Evolutionary conservation across 1,140 invertebrate genomes (phyloP), one percentile per base, ranked within the genome.

Genomic region (Anastrepha ludens): DNA sequence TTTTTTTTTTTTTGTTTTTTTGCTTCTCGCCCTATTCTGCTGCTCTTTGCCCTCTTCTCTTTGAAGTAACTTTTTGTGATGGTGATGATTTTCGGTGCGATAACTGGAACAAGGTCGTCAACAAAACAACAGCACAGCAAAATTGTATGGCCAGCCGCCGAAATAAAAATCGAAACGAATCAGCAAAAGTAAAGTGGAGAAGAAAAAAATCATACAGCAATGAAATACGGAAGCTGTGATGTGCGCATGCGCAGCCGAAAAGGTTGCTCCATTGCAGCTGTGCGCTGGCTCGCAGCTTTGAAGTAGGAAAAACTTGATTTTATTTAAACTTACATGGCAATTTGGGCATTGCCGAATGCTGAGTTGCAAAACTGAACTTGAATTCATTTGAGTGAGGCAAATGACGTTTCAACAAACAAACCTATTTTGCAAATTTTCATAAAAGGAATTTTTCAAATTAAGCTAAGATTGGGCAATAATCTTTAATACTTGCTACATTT

Each of bases 91-190:
- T 86, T 86, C 85, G 58, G 6, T 44, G 85, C 58, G 85, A 59
- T 86, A 86, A 86, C 59, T 86, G 85, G 85, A 86, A 86, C 85
- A 86, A 86, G 85, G 85, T 86, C 85, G 62, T 17, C 85, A 81
- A 81, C 74, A 81, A 81, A 81, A 81, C 47, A 81, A 81, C 74
- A 58, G 47, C 74, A 41, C 47, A 58, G 74, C 74, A 81, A 55
- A 81, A 55, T 55, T 50, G 17, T 15, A 17, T 74, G 67, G 44
- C 1, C n/a, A n/a, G 47, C 2, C 47, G n/a, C 9, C 17, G 74
- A 55, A 41, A 20, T 81, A 50, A 81, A 67, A 81, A 55, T 81
- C 41, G 74, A 81, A 81, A 11, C 74, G n/a, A 81, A 81, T 29
- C 74, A 81, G 74, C 47, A 50, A 81, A 62, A 62, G 60, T 62